These are phyloP conservation scores for Gallinago nigripennis DNA, from an alignment of 2,797 vertebrate species.

Conservation along the genomic window DNA sequence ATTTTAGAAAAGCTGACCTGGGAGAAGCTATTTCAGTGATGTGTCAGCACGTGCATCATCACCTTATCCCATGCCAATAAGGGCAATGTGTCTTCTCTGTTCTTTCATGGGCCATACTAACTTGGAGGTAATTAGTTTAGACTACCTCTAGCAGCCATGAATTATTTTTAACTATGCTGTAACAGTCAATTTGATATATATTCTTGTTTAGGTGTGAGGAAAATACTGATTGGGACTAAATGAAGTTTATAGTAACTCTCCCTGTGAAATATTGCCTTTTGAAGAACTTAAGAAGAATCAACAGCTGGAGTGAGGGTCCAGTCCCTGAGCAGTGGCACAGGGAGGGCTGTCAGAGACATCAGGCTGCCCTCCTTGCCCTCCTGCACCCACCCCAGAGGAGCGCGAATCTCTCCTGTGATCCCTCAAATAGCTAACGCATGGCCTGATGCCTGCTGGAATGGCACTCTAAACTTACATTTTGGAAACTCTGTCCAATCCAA, in stretches of 20 bases:
- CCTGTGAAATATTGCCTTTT: neutral
- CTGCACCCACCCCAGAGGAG: neutral
- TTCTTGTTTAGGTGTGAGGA: neutral
- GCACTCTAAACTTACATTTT: neutral
- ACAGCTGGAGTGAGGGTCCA: neutral
- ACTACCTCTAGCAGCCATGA: neutral
- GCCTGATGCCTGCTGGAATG: neutral
- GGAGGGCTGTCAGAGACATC: neutral
- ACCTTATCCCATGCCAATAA: neutral
- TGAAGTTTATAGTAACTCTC: neutral
- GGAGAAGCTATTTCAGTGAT: neutral
- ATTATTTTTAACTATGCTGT: neutral
- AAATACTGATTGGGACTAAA: neutral
- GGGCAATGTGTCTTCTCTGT: neutral
- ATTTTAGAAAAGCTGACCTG: neutral
- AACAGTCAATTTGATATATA: neutral
- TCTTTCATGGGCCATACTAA: neutral
- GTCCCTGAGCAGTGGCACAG: rapidly evolving
- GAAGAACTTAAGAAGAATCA: neutral
- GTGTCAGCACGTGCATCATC: rapidly evolving
- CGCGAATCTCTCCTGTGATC: neutral
- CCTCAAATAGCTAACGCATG: rapidly evolving
- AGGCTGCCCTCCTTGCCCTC: neutral
- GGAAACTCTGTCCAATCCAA: neutral
- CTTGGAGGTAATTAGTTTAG: neutral